phyloP scores from a whole-genome alignment of 1,140 invertebrate species.

The Camponotus vicinus region DNA sequence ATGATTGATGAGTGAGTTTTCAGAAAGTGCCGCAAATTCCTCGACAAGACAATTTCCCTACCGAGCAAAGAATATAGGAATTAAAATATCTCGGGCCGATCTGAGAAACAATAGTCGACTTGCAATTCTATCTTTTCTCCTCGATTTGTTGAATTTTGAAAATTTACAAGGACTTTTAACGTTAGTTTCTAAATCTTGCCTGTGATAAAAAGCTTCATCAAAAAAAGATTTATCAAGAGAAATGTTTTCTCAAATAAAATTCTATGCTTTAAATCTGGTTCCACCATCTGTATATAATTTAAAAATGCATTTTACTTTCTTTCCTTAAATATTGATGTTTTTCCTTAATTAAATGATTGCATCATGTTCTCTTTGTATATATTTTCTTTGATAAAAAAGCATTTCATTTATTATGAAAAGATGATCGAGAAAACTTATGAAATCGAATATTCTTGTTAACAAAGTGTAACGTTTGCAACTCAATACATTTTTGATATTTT shows the following conservation, averaged over 20 bases:
- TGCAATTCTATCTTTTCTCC: background rate
- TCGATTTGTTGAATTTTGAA: background rate
- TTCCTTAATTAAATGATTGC: background rate
- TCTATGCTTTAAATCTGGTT: background rate
- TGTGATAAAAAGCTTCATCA: background rate
- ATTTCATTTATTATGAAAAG: background rate
- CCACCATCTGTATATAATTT: background rate
- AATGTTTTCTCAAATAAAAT: background rate
- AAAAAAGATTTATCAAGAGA: background rate
- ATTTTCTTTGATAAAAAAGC: background rate
- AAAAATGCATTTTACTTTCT: background rate
- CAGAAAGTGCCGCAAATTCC: conserved; percentile 30
- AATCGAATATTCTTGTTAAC: conserved; percentile 21
- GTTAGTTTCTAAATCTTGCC: background rate
- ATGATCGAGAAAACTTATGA: conserved; percentile 16
- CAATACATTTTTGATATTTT: conserved; percentile 1
- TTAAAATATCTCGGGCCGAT: background rate
- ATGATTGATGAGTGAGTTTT: conserved; percentile 47
- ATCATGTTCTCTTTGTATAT: background rate
- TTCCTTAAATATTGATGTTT: background rate
- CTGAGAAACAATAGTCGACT: no score
- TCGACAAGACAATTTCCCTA: conserved; percentile 33
- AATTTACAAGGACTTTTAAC: background rate
- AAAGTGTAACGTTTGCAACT: background rate
- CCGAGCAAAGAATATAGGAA: background rate